Conservation (phyloP, 2,113 vertebrate genomes). For the Macroglossus sobrinus region DNA sequence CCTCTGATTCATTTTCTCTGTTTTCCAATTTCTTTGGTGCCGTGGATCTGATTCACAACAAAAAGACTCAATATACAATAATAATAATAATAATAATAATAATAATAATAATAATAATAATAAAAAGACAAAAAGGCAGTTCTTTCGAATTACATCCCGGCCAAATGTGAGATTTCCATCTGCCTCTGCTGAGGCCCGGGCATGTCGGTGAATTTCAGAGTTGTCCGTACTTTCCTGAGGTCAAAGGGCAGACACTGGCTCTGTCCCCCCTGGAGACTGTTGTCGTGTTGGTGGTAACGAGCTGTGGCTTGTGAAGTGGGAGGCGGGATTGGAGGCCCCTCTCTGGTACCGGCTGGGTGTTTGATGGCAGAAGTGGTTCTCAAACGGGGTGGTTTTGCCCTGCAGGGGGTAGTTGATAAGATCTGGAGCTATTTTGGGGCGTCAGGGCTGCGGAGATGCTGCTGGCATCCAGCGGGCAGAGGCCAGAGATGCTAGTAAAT, state of each 20-base stretch:
- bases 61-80: neutral
- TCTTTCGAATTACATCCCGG: neutral
- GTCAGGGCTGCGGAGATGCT: neutral
- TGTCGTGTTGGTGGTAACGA: neutral
- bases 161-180: neutral
- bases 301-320: neutral
- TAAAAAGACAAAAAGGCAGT: neutral
- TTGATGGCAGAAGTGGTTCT: neutral
- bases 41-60: neutral
- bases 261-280: accelerated
- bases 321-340: too few relatives aligned
- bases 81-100: too few relatives aligned
- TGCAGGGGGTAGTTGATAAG: accelerated
- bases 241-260: neutral
- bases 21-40: neutral
- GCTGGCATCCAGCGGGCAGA: neutral
- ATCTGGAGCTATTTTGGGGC: neutral
- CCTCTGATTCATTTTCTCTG: neutral
- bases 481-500: neutral
- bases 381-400: neutral
- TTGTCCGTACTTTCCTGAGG: neutral
- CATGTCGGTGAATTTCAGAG: neutral
- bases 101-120: neutral
- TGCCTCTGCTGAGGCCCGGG: neutral
- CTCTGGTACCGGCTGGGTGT: neutral